Conservation (phyloP, 2,113 vertebrate genomes). For the Loxodonta africana region DNA sequence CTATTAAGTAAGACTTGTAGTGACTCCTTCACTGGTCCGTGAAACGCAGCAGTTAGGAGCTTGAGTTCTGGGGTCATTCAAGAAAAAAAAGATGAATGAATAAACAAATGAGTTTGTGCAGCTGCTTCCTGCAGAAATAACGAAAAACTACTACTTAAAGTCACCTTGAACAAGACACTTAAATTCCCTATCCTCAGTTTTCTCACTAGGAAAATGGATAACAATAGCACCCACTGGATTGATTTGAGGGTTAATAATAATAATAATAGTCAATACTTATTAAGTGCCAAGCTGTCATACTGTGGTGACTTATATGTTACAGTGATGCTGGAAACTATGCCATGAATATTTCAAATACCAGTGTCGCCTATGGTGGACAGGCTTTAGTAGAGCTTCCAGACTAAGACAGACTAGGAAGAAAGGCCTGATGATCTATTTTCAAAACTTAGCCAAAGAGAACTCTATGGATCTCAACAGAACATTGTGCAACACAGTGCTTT, state of each 20-base stretch:
- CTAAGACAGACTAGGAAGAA: no score
- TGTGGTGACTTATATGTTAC: no score
- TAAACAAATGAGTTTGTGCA: background rate
- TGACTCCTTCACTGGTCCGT: background rate
- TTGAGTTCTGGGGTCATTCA: background rate
- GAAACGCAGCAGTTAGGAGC: background rate
- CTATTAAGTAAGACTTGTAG: background rate
- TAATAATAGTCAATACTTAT: background rate
- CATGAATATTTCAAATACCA: no score
- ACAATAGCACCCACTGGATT: background rate
- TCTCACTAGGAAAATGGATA: background rate
- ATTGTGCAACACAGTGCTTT: background rate
- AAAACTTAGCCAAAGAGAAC: background rate
- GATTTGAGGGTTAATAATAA: background rate
- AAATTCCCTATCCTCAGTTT: background rate
- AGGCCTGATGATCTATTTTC: background rate
- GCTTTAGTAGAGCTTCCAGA: no score
- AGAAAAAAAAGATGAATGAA: background rate
- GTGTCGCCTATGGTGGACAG: no score
- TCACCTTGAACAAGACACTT: slow-evolving; percentile 47
- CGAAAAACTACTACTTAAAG: background rate
- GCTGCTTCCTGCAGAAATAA: background rate
- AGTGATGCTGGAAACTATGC: no score
- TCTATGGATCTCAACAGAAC: background rate
- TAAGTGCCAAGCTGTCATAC: background rate